Conservation (phyloP, 1,140 invertebrate genomes). For the Magallana ariakensis region DNA sequence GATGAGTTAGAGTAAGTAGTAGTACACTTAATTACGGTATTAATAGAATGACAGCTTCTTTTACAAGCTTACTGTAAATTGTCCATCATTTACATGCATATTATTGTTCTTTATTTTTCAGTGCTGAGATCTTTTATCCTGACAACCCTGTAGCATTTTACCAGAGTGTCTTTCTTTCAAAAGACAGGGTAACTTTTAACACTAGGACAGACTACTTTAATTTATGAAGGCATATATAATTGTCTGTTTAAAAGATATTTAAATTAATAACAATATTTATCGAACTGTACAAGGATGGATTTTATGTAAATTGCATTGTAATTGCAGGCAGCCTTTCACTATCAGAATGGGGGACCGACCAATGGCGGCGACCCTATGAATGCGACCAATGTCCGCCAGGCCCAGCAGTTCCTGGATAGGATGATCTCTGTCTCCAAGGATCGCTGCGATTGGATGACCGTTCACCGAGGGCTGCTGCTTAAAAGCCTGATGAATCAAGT, state of each 20-base stretch:
- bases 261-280: too few relatives aligned
- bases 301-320: too few relatives aligned
- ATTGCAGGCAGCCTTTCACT: slow-evolving; percentile 75
- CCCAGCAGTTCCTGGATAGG: slow-evolving; percentile 62
- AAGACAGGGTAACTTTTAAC: slow-evolving; percentile 70
- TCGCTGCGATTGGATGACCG: slow-evolving; percentile 69
- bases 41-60: too few relatives aligned
- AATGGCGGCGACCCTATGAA: slow-evolving; percentile 70
- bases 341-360: slow-evolving; percentile 72
- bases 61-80: neutral
- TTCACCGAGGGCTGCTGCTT: slow-evolving; percentile 70
- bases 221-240: too few relatives aligned
- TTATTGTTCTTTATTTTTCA: slow-evolving; percentile 55
- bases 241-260: too few relatives aligned
- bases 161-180: slow-evolving; percentile 72
- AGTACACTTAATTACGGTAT: neutral
- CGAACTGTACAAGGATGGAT: too few relatives aligned
- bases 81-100: neutral
- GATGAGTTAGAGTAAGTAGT: slow-evolving; percentile 68
- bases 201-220: too few relatives aligned
- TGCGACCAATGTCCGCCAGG: slow-evolving; percentile 63
- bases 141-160: slow-evolving; percentile 71
- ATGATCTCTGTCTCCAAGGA: slow-evolving; percentile 62
- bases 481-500: slow-evolving; percentile 72
- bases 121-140: slow-evolving; percentile 68